Evolutionary conservation across 2,797 vertebrate genomes (phyloP).

Genomic region (Anguilla anguilla): DNA sequence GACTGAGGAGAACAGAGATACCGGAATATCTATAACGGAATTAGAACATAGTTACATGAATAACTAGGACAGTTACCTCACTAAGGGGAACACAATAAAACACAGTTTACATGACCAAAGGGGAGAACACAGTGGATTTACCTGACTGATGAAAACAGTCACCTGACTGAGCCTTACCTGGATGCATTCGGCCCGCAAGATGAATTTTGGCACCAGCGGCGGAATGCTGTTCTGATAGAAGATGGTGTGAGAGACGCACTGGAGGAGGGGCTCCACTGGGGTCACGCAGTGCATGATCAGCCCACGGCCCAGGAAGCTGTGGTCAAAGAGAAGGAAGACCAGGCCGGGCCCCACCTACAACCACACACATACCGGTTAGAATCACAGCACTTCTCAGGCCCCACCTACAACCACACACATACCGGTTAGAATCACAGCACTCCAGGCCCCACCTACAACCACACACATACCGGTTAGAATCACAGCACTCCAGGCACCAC

Average conservation of each 20-base stretch:
- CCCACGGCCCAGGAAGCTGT: conserved; percentile 75
- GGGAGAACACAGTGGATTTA: neutral
- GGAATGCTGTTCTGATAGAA: conserved; percentile 77
- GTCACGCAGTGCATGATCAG: conserved; percentile 81
- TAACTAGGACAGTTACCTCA: too few relatives aligned
- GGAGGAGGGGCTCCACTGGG: conserved; percentile 81
- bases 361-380: neutral
- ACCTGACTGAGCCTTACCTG: conserved; percentile 67
- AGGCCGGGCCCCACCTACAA: conserved; percentile 81
- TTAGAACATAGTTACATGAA: neutral
- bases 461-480: neutral
- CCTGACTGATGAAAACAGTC: neutral
- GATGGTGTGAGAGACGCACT: conserved; percentile 80
- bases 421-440: too few relatives aligned
- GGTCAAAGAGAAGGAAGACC: conserved; percentile 75
- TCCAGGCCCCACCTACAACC: conserved; percentile 75
- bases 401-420: too few relatives aligned
- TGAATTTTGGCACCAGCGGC: conserved; percentile 75
- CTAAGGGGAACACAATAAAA: too few relatives aligned
- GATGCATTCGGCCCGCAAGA: conserved; percentile 75
- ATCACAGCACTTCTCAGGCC: conserved; percentile 75
- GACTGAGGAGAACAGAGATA: too few relatives aligned
- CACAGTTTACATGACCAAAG: neutral
- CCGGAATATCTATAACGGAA: neutral
- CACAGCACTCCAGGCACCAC: conserved; percentile 81